Evolutionary conservation across 2,797 vertebrate genomes (phyloP), one percentile per base, ranked within the genome.

Genomic region (Lutra lutra): DNA sequence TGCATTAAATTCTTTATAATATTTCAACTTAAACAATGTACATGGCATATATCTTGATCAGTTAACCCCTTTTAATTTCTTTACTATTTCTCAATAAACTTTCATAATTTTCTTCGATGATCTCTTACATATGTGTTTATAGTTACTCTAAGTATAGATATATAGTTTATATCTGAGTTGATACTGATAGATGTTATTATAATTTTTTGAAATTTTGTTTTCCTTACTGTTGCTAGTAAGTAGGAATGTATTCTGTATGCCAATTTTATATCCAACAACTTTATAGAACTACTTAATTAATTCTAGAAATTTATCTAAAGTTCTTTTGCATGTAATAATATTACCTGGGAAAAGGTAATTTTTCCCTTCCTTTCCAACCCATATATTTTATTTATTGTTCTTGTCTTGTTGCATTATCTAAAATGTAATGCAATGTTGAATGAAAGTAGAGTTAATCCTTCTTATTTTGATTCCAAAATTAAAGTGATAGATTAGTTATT

Each of bases 301-400:
- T 85, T 80, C n/a, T 46, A 46, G 23, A 95, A 75, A 32, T 82
- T 27, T 82, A 64, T 17, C 29, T 89, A 0, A 89, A 73, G 40
- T 43, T 86, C 11, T 85, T 88, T 86, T 43, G 23, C 23, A 25
- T 68, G 43, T 64, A 86, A 51, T 85, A 46, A 2, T 66, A 72
- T 54, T 85, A 40, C 15, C 27, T 68, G 14, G 40, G 29, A 35
- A 94, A 66, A 43, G 15, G 7, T 73, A 70, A 12, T 66, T 48
- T 23, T 25, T 5, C 3, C 11, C 20, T 66, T 80, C 3, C 12
- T 80, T 89, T 60, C 35, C 14, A 38, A 68, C 86, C 23, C 4
- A 38, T 89, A 40, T 46, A 82, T 89, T 89, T 68, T 60, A 70
- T 70, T 87, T 91, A 32, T 95, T 85, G 75, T 89, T 79, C 54